Conservation (phyloP, 1,140 invertebrate species). For the Eciton burchellii region DNA sequence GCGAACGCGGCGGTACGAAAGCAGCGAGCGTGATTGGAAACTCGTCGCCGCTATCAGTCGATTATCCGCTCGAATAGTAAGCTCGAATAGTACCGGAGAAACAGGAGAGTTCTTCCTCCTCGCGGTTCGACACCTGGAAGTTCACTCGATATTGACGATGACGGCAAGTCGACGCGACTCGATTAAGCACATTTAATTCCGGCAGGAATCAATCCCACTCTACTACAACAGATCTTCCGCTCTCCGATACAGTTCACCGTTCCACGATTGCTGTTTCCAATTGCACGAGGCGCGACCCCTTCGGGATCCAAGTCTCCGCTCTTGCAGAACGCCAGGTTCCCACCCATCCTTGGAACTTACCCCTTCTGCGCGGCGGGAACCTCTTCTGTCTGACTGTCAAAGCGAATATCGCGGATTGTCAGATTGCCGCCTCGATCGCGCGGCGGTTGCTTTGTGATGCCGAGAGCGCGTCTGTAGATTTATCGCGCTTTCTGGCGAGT, state of each 20-base stretch:
- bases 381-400: slow-evolving; percentile 32
- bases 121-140: neutral
- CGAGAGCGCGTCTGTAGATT: slow-evolving; percentile 44
- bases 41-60: neutral
- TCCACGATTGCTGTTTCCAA: neutral
- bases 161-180: neutral
- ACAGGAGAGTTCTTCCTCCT: neutral
- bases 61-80: neutral
- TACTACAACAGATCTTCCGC: neutral
- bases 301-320: neutral
- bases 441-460: slow-evolving; percentile 49
- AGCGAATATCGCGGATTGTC: slow-evolving; percentile 62
- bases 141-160: neutral
- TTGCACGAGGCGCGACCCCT: slow-evolving; percentile 6
- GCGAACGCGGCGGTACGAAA: slow-evolving; percentile 2
- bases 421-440: slow-evolving; percentile 60
- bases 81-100: neutral
- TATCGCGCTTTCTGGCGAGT: slow-evolving; percentile 39
- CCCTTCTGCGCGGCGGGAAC: neutral
- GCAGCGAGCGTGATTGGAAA: slow-evolving; percentile 23
- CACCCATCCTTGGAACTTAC: slow-evolving; percentile 39
- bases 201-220: too few relatives aligned
- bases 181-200: slow-evolving; percentile 21
- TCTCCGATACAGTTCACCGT: neutral
- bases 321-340: slow-evolving; percentile 31